Conservation (phyloP, 2,888 invertebrate species). For the Lomographa bimaculata region DNA sequence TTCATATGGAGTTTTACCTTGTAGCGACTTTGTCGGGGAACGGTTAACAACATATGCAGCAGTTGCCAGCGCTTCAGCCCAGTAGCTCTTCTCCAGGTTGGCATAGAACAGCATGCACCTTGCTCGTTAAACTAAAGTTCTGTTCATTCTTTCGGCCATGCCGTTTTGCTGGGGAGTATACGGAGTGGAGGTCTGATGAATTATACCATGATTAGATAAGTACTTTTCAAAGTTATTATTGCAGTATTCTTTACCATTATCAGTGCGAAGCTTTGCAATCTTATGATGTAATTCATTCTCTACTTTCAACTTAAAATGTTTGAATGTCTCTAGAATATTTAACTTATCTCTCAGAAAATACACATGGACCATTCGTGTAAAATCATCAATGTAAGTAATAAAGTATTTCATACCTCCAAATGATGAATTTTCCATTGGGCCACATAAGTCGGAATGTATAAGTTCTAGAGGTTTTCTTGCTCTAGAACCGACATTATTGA, state of each 20-base stretch:
- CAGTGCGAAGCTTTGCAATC: conserved; percentile 8
- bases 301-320: conserved; percentile 9
- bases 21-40: conserved; percentile 8
- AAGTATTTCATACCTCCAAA: not conserved
- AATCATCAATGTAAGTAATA: not conserved
- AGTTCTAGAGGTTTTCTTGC: not conserved
- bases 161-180: conserved; percentile 15
- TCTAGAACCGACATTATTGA: not conserved
- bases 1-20: conserved; percentile 10
- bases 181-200: conserved; percentile 9
- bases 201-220: conserved; percentile 6
- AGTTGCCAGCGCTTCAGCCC: conserved; percentile 14
- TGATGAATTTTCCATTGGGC: not conserved
- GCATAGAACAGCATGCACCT: no score
- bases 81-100: conserved; percentile 1
- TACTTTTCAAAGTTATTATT: conserved; percentile 3
- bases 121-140: not conserved
- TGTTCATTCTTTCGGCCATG: conserved; percentile 9
- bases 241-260: conserved; percentile 19
- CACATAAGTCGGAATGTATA: not conserved
- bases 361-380: not conserved
- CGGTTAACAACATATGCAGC: conserved; percentile 17
- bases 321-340: not conserved
- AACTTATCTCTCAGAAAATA: not conserved
- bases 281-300: conserved; percentile 10